phyloP scores from a whole-genome alignment of 2,888 invertebrate species.

The Acanthosepion pharaonis region DNA sequence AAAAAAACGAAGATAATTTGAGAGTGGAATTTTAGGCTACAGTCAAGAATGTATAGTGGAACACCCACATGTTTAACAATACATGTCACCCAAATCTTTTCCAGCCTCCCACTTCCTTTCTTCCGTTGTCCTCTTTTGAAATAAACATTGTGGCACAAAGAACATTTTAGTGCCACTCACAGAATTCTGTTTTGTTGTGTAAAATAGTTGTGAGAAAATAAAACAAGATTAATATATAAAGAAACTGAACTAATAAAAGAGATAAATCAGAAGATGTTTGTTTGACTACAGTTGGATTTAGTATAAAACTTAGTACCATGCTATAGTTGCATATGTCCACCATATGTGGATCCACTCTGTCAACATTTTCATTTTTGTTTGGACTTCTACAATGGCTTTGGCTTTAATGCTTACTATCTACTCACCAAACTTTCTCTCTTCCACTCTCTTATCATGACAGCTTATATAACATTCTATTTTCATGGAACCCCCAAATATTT shows the following conservation, averaged over 20 bases:
- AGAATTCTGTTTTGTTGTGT: conserved; percentile 3
- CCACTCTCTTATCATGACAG: not conserved
- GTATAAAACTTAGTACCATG: not conserved
- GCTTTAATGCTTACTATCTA: not conserved
- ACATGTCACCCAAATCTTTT: conserved; percentile 6
- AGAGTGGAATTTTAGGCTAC: not conserved
- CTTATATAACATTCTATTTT: conserved; percentile 33
- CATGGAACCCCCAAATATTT: not conserved
- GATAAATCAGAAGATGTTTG: no score
- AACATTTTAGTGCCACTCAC: not conserved
- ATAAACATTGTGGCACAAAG: conserved; percentile 17
- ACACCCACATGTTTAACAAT: conserved; percentile 14
- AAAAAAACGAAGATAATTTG: not conserved
- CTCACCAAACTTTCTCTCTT: not conserved
- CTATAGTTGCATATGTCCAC: not conserved
- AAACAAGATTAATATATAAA: not conserved
- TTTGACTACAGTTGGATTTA: not conserved
- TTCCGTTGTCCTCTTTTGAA: not conserved
- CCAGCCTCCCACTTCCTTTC: conserved; percentile 33
- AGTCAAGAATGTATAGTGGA: conserved; percentile 15
- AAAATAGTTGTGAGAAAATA: not conserved
- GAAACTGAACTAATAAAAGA: not conserved
- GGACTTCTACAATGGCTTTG: not conserved
- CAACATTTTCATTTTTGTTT: conserved; percentile 1
- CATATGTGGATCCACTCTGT: not conserved